A percentile compares a stretch with the other conserved stretches of the same genome.
These are phyloP conservation scores for Gopherus flavomarginatus DNA, from an alignment of 2,113 vertebrate genomes.

Conservation along the genomic window DNA sequence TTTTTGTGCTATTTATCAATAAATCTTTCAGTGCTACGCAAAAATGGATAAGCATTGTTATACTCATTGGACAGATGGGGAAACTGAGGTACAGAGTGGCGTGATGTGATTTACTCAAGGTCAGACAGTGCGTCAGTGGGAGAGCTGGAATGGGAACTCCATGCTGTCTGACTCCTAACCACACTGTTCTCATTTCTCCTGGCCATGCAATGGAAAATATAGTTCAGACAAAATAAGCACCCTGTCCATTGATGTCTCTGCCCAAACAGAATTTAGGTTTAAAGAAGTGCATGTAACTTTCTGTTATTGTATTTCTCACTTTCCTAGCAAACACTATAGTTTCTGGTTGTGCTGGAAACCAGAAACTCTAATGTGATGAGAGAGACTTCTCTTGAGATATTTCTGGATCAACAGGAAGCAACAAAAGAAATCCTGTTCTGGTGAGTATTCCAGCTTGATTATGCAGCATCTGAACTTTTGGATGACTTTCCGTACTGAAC, in stretches of 20 bases:
- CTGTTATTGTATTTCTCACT: not conserved
- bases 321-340: not conserved
- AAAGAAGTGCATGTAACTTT: not conserved
- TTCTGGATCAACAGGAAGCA: not conserved
- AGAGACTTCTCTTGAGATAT: not conserved
- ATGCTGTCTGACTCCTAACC: not conserved
- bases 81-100: not conserved
- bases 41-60: not conserved
- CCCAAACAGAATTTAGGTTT: not conserved
- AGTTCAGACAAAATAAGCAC: not conserved
- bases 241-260: not conserved
- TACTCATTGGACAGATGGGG: not conserved
- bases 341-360: not conserved
- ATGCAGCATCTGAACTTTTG: not conserved
- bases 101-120: not conserved
- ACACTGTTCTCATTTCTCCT: not conserved
- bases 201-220: not conserved
- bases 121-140: not conserved
- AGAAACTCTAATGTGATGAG: not conserved
- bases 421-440: not conserved
- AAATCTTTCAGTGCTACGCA: not conserved
- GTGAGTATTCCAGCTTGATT: not conserved
- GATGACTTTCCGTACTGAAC: rapidly evolving
- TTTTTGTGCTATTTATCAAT: not conserved
- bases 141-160: not conserved